Evolutionary conservation across 2,797 vertebrate genomes (phyloP).

Genomic region (Eulemur mongoz): DNA sequence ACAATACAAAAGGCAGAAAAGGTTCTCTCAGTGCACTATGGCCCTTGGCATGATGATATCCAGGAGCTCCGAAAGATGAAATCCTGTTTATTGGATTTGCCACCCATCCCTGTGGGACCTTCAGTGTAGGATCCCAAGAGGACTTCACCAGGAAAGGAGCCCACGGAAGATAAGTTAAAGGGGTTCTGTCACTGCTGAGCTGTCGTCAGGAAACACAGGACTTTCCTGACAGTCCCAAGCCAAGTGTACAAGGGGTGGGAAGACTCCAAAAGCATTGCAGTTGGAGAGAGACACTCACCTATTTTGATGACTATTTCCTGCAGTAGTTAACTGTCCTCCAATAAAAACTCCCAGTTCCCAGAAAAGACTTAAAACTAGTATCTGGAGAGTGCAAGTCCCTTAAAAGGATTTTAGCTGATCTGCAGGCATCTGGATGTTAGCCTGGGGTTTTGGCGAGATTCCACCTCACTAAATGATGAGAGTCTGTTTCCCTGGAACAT

Average conservation of each 20-base stretch:
- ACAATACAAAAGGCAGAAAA: slow-evolving; percentile 88
- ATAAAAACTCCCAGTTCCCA: slow-evolving; percentile 38
- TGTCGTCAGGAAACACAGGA: not conserved
- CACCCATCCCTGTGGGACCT: not conserved
- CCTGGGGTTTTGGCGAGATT: slow-evolving; percentile 30
- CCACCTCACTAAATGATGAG: slow-evolving; percentile 48
- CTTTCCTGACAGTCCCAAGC: not conserved
- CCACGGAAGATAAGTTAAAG: not conserved
- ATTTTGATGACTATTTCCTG: not conserved
- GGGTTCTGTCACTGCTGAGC: not conserved
- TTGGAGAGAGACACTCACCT: not conserved
- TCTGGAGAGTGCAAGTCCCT: slow-evolving; percentile 29
- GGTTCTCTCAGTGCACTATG: slow-evolving; percentile 90
- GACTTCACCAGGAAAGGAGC: not conserved
- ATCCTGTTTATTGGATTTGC: slow-evolving; percentile 87
- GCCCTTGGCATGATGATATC: slow-evolving; percentile 87
- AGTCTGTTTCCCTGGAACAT: slow-evolving; percentile 50
- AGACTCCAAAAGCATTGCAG: not conserved
- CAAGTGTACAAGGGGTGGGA: not conserved
- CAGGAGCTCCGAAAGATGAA: slow-evolving; percentile 94
- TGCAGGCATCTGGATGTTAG: slow-evolving; percentile 42
- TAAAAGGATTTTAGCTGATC: slow-evolving; percentile 31
- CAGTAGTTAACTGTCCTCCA: slow-evolving; percentile 16
- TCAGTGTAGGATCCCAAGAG: not conserved
- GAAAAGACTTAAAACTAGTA: slow-evolving; percentile 18